Percentiles rank a stretch among this genome's conserved stretches.
Evolutionary conservation across 2,888 invertebrate species (phyloP).

Genomic region (Hemicrepidius hirtus): DNA sequence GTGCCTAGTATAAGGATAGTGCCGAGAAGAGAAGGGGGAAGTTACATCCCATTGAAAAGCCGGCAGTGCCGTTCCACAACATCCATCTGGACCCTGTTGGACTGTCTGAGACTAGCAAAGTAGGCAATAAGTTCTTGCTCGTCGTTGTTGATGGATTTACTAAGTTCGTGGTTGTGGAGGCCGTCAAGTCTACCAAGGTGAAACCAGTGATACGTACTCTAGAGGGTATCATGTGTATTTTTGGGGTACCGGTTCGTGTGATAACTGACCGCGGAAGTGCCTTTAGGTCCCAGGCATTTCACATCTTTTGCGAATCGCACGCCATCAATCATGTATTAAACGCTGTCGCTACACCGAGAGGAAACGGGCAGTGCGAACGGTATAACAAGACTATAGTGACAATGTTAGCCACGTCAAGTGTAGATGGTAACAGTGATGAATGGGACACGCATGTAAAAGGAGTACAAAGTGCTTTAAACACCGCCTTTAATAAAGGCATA

Average conservation of each 20-base stretch:
- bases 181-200: constrained; percentile 58
- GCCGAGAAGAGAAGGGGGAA: constrained; percentile 7
- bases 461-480: constrained; percentile 57
- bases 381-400: constrained; percentile 55
- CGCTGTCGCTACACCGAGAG: constrained; percentile 55
- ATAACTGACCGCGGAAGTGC: constrained; percentile 60
- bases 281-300: constrained; percentile 57
- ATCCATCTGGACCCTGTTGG: constrained; percentile 57
- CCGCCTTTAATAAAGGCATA: no score
- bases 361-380: constrained; percentile 52
- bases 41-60: constrained; percentile 33
- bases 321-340: constrained; percentile 36
- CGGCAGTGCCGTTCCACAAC: constrained; percentile 25
- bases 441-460: constrained; percentile 60
- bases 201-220: constrained; percentile 49
- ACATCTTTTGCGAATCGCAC: constrained; percentile 54
- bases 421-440: constrained; percentile 40
- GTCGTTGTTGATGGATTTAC: constrained; percentile 58
- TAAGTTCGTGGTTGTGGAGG: constrained; percentile 57
- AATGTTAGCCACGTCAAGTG: constrained; percentile 52
- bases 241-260: constrained; percentile 58
- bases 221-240: constrained; percentile 51
- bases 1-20: constrained; percentile 26
- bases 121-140: constrained; percentile 55
- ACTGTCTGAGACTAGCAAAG: constrained; percentile 54